Conservation (phyloP, 1,140 invertebrate genomes). For the Drepana arcuata region DNA sequence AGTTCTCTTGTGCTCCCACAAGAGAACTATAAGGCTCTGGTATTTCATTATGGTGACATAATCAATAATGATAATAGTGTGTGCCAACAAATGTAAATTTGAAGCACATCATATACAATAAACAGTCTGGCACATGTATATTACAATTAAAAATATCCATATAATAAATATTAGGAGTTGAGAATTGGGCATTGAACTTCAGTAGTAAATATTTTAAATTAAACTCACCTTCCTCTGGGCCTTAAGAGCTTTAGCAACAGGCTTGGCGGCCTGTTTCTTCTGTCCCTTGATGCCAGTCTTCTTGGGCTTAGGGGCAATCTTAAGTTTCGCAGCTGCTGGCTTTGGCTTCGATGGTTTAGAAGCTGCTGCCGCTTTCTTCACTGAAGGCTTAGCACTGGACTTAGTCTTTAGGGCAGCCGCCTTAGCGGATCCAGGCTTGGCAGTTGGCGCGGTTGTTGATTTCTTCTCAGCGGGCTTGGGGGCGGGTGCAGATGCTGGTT, state of each 20-base stretch:
- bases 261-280: constrained; percentile 74
- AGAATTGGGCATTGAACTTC: too few species aligned
- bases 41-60: too few species aligned
- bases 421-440: constrained; percentile 68
- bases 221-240: constrained; percentile 83
- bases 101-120: too few species aligned
- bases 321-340: constrained; percentile 60
- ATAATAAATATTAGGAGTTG: too few species aligned
- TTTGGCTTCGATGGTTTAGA: constrained; percentile 69
- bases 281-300: constrained; percentile 73
- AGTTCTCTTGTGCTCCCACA: too few species aligned
- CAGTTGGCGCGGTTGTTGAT: constrained; percentile 47
- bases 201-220: too few species aligned
- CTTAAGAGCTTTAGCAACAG: constrained; percentile 76
- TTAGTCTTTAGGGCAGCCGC: constrained; percentile 73
- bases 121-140: too few species aligned
- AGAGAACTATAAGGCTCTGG: too few species aligned
- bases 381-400: constrained; percentile 72
- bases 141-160: too few species aligned
- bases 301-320: constrained; percentile 76
- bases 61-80: too few species aligned
- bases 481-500: constrained; percentile 67
- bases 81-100: too few species aligned
- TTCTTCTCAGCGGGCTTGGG: constrained; percentile 69
- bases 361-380: constrained; percentile 58